These are phyloP conservation scores for Pangasius djambal DNA, from an alignment of 2,797 vertebrate genomes.

Conservation along the genomic window DNA sequence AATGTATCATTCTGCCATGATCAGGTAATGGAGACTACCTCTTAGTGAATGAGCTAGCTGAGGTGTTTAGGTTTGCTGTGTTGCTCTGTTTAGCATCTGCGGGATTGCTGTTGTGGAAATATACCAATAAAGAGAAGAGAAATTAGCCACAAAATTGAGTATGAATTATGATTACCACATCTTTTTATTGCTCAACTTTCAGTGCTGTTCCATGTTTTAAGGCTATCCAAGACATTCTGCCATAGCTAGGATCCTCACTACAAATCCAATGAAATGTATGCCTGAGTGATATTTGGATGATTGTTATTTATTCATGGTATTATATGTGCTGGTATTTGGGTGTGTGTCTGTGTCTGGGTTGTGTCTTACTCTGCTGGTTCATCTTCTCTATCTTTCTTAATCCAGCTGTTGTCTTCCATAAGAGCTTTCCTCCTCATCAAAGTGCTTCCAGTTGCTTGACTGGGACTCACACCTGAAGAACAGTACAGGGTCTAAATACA, in stretches of 20 bases:
- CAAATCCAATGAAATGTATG: conserved; percentile 18
- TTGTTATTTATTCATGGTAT: not conserved
- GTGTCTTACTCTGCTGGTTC: conserved; percentile 46
- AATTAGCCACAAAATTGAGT: not conserved
- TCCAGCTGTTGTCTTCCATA: conserved; percentile 53
- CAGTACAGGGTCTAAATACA: not conserved
- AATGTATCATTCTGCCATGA: not conserved
- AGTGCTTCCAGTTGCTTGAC: not conserved
- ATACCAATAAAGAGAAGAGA: not conserved
- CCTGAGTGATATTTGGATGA: not conserved
- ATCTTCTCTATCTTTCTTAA: conserved; percentile 23
- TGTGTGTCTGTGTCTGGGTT: not conserved
- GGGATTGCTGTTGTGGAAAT: not conserved
- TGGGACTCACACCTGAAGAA: conserved; percentile 27
- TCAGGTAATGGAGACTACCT: not conserved
- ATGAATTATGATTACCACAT: not conserved
- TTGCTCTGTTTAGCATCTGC: not conserved
- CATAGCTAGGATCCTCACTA: conserved; percentile 42
- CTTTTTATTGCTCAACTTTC: conserved; percentile 8
- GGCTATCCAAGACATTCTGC: conserved; percentile 19
- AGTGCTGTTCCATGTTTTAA: not conserved
- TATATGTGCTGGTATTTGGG: not conserved
- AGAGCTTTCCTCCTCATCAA: not conserved
- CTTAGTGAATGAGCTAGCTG: not conserved
- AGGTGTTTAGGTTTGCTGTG: not conserved